Conservation (phyloP, 2,888 invertebrate genomes). For the Maniola hyperantus region DNA sequence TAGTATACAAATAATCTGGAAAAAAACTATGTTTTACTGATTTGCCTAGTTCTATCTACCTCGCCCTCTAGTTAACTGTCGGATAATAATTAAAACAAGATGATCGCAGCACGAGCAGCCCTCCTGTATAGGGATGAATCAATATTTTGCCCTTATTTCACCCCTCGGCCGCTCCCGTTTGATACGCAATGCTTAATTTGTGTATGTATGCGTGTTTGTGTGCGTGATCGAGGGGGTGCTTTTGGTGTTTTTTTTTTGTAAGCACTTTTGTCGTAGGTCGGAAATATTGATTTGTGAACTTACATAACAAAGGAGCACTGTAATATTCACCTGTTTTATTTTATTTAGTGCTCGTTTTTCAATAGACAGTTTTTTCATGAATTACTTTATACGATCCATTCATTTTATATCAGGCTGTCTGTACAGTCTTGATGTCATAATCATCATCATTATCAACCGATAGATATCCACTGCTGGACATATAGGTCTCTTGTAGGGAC, state of each 20-base stretch:
- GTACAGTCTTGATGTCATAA: too few relatives aligned
- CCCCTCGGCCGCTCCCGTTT: conserved; percentile 48
- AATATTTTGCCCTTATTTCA: conserved; percentile 62
- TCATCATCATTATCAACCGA: too few relatives aligned
- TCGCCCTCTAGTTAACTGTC: background rate
- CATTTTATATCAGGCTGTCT: too few relatives aligned
- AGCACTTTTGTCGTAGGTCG: conserved; percentile 56
- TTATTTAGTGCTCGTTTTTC: background rate
- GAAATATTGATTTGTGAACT: conserved; percentile 51
- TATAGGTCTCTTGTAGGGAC: too few relatives aligned
- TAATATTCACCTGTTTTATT: background rate
- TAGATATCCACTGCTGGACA: too few relatives aligned
- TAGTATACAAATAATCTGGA: too few relatives aligned
- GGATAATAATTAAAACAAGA: conserved; percentile 32
- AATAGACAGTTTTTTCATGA: background rate
- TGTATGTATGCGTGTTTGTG: conserved; percentile 44
- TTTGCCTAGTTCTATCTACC: background rate
- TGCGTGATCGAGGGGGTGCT: conserved; percentile 44
- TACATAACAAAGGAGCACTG: background rate
- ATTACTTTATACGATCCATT: too few relatives aligned
- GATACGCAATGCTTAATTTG: conserved; percentile 46
- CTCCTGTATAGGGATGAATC: conserved; percentile 54
- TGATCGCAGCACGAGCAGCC: conserved; percentile 37
- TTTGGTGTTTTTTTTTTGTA: conserved; percentile 49
- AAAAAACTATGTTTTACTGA: too few relatives aligned